Conservation (phyloP, 2,113 vertebrate species). For the Theristicus caerulescens region DNA sequence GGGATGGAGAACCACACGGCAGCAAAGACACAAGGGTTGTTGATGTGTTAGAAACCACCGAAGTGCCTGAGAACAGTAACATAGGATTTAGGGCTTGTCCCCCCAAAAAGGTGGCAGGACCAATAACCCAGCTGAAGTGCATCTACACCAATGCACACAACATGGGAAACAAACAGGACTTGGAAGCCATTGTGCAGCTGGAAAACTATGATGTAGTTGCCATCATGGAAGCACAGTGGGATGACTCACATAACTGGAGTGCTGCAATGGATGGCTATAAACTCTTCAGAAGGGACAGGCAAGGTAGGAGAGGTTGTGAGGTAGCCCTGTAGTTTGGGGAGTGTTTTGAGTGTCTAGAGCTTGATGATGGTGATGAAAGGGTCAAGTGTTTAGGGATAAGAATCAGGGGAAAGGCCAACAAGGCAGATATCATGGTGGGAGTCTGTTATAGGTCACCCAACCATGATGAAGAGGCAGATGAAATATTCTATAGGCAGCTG, state of each 20-base stretch:
- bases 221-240: not conserved
- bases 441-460: not conserved
- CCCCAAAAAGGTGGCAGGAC: not conserved
- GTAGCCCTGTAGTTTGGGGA: not conserved
- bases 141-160: not conserved
- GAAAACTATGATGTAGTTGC: not conserved
- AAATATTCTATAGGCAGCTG: not conserved
- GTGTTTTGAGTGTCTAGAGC: not conserved
- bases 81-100: not conserved
- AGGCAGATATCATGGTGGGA: not conserved
- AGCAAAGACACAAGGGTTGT: not conserved
- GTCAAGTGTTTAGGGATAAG: not conserved
- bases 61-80: not conserved
- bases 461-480: not conserved
- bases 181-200: not conserved
- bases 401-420: not conserved
- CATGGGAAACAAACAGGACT: not conserved
- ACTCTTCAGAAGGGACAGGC: not conserved
- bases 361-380: not conserved
- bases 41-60: not conserved
- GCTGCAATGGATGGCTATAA: not conserved
- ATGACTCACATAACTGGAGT: not conserved
- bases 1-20: not conserved
- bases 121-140: not conserved
- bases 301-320: not conserved